phyloP scores from a whole-genome alignment of 2,888 invertebrate species.

The Erebia palarica region DNA sequence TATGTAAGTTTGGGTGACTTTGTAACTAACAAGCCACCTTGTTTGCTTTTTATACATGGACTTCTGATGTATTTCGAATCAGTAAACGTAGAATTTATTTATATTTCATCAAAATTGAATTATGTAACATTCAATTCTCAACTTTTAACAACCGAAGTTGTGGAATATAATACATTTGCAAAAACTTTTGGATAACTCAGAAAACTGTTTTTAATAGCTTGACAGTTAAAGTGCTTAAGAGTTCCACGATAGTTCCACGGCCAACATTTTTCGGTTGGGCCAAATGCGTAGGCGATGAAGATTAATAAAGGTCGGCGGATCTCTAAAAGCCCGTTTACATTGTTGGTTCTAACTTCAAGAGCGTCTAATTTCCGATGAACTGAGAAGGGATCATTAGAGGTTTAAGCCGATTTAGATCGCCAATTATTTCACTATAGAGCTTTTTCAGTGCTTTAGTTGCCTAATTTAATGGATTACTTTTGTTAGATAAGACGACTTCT shows the following conservation, averaged over 20 bases:
- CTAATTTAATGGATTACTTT: not conserved
- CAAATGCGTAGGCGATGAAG: slow-evolving; percentile 43
- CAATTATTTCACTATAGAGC: not conserved
- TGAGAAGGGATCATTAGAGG: not conserved
- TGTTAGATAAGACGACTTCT: not conserved
- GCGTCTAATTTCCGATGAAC: slow-evolving; percentile 3
- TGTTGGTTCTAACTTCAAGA: not conserved
- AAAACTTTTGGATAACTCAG: slow-evolving; percentile 32
- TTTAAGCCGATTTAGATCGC: not conserved
- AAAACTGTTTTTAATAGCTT: slow-evolving; percentile 27
- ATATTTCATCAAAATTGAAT: not conserved
- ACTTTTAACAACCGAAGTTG: slow-evolving; percentile 25
- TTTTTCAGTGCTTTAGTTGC: not conserved
- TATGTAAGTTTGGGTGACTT: too few relatives aligned
- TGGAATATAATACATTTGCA: slow-evolving; percentile 25
- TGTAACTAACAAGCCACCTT: too few relatives aligned
- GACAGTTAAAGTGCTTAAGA: slow-evolving; percentile 31
- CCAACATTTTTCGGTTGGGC: slow-evolving; percentile 29
- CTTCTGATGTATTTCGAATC: too few relatives aligned
- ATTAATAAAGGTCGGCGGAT: slow-evolving; percentile 46
- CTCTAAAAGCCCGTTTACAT: not conserved
- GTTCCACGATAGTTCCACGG: slow-evolving; percentile 22
- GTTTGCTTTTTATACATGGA: too few relatives aligned
- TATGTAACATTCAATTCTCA: slow-evolving; percentile 16
- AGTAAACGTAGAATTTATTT: not conserved